phyloP scores from a whole-genome alignment of 2,888 invertebrate genomes.

The Clanis bilineata region DNA sequence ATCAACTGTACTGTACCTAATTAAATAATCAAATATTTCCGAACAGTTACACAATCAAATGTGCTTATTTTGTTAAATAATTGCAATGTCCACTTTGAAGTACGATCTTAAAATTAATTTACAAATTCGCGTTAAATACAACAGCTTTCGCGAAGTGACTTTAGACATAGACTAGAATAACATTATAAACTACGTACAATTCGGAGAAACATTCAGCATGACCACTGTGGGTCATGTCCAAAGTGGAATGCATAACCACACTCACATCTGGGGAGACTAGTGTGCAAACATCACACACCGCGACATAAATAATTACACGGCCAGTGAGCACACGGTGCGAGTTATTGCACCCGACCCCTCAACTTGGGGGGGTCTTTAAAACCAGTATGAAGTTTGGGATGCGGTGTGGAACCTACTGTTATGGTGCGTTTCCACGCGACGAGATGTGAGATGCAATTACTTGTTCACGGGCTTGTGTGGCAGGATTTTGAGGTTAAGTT shows the following conservation, averaged over 20 bases:
- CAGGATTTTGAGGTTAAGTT: not conserved
- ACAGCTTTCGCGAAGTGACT: too few species aligned
- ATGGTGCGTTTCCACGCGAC: not conserved
- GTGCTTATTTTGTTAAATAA: too few species aligned
- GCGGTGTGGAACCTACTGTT: not conserved
- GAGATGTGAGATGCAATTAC: not conserved
- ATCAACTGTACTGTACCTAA: too few species aligned
- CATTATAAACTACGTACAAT: not conserved
- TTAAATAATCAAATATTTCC: too few species aligned
- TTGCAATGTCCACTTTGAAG: too few species aligned
- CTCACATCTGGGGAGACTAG: slow-evolving; percentile 13
- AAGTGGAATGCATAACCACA: not conserved
- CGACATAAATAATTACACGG: slow-evolving; percentile 64
- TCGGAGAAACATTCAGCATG: not conserved
- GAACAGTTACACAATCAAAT: too few species aligned
- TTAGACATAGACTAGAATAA: too few species aligned
- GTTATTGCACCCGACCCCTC: slow-evolving; percentile 39
- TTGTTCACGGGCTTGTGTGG: not conserved
- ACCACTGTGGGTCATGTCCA: not conserved
- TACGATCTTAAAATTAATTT: too few species aligned
- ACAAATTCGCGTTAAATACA: too few species aligned
- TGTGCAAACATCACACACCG: slow-evolving; percentile 34
- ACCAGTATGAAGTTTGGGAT: not conserved
- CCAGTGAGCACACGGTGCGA: slow-evolving; percentile 46
- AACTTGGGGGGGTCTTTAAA: not conserved